phyloP scores from a whole-genome alignment of 2,888 invertebrate species.

The Noctuana brunneofusca region DNA sequence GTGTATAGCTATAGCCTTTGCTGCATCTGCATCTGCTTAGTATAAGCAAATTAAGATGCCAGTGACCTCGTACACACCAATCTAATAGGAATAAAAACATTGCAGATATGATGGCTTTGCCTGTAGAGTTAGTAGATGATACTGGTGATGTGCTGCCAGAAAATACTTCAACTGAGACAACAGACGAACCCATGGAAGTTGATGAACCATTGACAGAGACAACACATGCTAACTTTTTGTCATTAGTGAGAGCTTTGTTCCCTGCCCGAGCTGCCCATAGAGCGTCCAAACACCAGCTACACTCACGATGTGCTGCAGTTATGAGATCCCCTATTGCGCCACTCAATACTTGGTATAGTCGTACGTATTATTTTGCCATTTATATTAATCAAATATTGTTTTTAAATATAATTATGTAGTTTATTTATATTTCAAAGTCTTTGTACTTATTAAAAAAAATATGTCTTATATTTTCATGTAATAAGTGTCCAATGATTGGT shows the following conservation, averaged over 20 bases:
- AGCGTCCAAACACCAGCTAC: constrained; percentile 89
- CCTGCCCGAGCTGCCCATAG: constrained; percentile 93
- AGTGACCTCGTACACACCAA: too few species aligned
- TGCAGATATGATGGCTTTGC: constrained; percentile 89
- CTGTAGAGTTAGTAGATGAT: constrained; percentile 88
- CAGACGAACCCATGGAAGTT: constrained; percentile 47
- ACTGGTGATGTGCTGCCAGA: constrained; percentile 65
- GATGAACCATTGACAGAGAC: constrained; percentile 87
- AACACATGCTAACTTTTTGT: constrained; percentile 93
- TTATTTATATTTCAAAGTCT: background rate
- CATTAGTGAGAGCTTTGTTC: constrained; percentile 93
- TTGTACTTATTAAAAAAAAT: background rate
- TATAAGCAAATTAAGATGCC: too few species aligned
- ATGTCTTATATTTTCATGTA: constrained; percentile 36
- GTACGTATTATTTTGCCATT: constrained; percentile 58
- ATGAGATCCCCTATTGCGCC: constrained; percentile 91
- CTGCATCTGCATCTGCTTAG: too few species aligned
- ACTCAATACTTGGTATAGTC: constrained; percentile 90
- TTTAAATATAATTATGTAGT: background rate
- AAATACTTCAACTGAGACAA: constrained; percentile 51
- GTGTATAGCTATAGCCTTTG: too few species aligned
- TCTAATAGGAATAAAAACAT: constrained; percentile 4
- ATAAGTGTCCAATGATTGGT: constrained; percentile 87
- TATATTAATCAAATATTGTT: background rate
- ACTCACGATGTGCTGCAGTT: constrained; percentile 88